phyloP scores from a whole-genome alignment of 2,797 vertebrate species.

The Moxostoma hubbsi region DNA sequence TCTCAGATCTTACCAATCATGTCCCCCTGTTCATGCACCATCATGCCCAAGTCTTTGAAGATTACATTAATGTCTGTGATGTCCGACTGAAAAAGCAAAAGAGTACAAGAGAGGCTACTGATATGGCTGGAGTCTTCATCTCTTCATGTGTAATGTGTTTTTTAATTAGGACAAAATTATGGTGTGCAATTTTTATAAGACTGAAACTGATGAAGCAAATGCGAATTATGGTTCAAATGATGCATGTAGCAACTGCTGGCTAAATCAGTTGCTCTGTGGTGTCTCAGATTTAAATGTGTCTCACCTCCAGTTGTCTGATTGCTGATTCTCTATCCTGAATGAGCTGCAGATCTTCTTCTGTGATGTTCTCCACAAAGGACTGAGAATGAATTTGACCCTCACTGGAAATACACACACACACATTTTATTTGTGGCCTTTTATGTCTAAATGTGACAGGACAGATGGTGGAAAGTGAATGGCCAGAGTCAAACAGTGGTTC shows the following conservation, averaged over 20 bases:
- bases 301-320: slow-evolving; percentile 92
- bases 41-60: slow-evolving; percentile 97
- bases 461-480: background rate
- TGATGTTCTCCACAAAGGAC: slow-evolving; percentile 87
- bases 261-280: background rate
- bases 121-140: too few relatives aligned
- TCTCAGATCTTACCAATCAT: slow-evolving; percentile 88
- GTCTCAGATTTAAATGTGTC: background rate
- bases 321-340: slow-evolving; percentile 91
- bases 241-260: background rate
- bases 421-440: background rate
- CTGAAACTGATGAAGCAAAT: too few relatives aligned
- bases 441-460: background rate
- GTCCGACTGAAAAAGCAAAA: slow-evolving; percentile 82
- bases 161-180: too few relatives aligned
- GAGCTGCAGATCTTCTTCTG: slow-evolving; percentile 90
- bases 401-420: slow-evolving; percentile 60
- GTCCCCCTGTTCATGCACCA: slow-evolving; percentile 98
- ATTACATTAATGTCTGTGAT: slow-evolving; percentile 98
- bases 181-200: too few relatives aligned
- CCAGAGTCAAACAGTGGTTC: too few relatives aligned
- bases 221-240: too few relatives aligned
- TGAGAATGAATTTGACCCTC: slow-evolving; percentile 82
- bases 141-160: too few relatives aligned
- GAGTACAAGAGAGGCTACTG: slow-evolving; percentile 1